Conservation (phyloP, 1,140 invertebrate genomes). For the Chrysoperla carnea region DNA sequence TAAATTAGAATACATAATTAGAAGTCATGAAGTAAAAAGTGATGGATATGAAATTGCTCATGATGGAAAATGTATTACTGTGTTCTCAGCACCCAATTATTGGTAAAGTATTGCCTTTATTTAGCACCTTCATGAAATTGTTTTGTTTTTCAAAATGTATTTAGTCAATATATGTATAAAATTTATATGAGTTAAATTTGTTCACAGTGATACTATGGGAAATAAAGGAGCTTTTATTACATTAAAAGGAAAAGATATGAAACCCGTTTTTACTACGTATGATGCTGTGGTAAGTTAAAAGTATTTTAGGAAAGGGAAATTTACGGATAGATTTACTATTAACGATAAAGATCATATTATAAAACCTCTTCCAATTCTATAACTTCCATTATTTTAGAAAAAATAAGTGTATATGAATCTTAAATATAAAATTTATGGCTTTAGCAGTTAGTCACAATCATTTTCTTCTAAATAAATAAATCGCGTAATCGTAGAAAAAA, state of each 20-base stretch:
- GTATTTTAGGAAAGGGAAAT: not conserved
- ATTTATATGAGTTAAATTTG: conserved; percentile 4
- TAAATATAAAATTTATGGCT: too few relatives aligned
- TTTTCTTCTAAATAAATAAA: too few relatives aligned
- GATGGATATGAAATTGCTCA: conserved; percentile 91
- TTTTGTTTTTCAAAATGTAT: too few relatives aligned
- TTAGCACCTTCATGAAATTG: not conserved
- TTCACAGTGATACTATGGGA: conserved; percentile 90
- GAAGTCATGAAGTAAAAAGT: conserved; percentile 97
- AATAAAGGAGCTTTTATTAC: conserved; percentile 97
- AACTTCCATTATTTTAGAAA: conserved; percentile 1
- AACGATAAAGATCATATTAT: conserved; percentile 3
- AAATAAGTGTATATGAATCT: too few relatives aligned
- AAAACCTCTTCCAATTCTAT: conserved; percentile 2
- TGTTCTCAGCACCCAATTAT: conserved; percentile 98
- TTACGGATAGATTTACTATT: too few relatives aligned
- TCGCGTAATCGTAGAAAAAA: too few relatives aligned
- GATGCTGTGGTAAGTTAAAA: conserved; percentile 70
- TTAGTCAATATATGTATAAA: conserved; percentile 1
- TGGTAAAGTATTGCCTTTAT: conserved; percentile 59
- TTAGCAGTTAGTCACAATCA: too few relatives aligned
- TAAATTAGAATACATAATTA: conserved; percentile 80
- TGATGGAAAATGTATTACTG: conserved; percentile 85
- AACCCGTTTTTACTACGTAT: conserved; percentile 81
- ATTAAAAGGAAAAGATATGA: conserved; percentile 78